Evolutionary conservation across 2,888 invertebrate genomes (phyloP), one percentile per base, ranked within the genome.

Genomic region (Tanytarsus gracilentus): DNA sequence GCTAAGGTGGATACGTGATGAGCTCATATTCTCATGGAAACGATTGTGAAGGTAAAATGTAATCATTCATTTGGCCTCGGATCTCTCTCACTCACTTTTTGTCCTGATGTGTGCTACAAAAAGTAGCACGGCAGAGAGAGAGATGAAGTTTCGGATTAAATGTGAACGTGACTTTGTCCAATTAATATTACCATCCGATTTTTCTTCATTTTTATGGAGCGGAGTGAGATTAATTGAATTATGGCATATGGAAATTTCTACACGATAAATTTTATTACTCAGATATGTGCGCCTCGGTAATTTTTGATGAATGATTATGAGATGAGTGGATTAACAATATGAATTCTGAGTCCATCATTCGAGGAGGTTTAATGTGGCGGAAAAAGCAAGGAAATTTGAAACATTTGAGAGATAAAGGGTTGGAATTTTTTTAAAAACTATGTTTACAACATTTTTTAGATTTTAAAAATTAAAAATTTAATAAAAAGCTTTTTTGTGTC

Each of bases 131-230:
- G n/a, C n/a, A n/a, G n/a, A n/a, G n/a, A n/a, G n/a, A n/a, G n/a
- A n/a, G 27, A 49, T 49, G 49, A 49, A 14, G 25, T 27, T 27
- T 49, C 23, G 16, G 23, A 16, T 18, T 44, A 18, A 16, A 44
- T 23, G 9, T n/a, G 25, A 33, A 53, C 53, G 53, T 53, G 53
- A 53, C 53, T 36, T 53, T 36, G 29, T 29, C 53, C 53, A 53
- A 53, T 53, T 53, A 53, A 53, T 53, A 36, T 53, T 40, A 9
- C 40, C 18, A 23, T 44, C 44, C 44, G 11, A 14, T 36, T 44
- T 18, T 18, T 44, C 8, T 18, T 18, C 44, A 18, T 44, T 44
- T 44, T 44, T 44, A 44, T 44, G 44, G 44, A 23, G n/a, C n/a
- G 18, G 44, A 44, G 21, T 21, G 44, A 44, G 44, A 44, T 44